Evolutionary conservation across 2,797 vertebrate genomes (phyloP), one percentile per base, ranked within the genome.

Genomic region (Aselliscus stoliczkanus): DNA sequence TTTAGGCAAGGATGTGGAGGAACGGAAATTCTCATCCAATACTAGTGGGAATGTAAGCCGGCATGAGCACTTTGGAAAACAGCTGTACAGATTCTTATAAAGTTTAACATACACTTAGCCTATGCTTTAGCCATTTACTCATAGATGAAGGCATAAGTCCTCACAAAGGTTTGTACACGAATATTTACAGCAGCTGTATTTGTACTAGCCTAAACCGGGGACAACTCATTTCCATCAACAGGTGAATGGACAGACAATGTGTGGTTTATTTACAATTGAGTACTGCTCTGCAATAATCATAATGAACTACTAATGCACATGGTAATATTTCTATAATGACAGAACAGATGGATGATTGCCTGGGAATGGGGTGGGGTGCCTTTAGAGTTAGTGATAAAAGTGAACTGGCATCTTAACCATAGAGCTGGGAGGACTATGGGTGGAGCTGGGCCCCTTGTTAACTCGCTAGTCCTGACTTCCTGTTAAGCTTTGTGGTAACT

Each of bases 11-110:
- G 27, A 18, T 1, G n/a, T 14, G 34, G 18, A 62, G 64, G 42
- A 21, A 17, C 15, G 1, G 0, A 21, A 25, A 5, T 4, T 14
- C 21, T 14, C 42, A 5, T 4, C 4, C 9, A 1, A 4, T 31
- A 20, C 73, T 39, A 0, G 7, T 0, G n/a, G 27, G 17, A 1
- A 10, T 15, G 27, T 4, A 20, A 52, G 25, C 10, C 1, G 29
- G 54, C 5, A 4, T 20, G 1, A 8, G 23, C 67, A 4, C 65
- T 12, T 9, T 20, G 47, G 67, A 31, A 37, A 52, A 37, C 10
- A 44, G 67, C 42, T 12, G 6, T 20, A 14, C 39, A 31, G 25
- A 27, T 11, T 54, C 47, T 67, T 4, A 17, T 1, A 0, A 31
- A 25, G 25, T 23, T 1, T 23, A 13, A 15, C 29, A 3, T 5